Evolutionary conservation across 2,888 invertebrate species (phyloP), one percentile per base, ranked within the genome.

Genomic region (Tetragonula carbonaria): DNA sequence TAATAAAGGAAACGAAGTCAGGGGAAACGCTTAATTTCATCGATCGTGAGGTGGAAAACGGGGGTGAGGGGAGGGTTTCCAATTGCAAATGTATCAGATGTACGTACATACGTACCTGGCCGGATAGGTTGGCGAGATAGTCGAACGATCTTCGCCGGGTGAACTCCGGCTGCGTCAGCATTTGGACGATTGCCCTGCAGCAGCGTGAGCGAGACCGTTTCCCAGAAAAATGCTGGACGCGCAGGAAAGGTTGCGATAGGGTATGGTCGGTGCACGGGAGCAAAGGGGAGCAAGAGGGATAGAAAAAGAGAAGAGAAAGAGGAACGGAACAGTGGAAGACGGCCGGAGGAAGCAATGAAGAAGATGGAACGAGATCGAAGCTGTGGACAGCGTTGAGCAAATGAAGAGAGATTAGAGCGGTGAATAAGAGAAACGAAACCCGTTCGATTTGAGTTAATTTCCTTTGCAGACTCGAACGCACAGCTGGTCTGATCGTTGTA

Each of bases 171-270:
- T 85, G 86, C 88, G 92, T 92, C 92, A 92, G 92, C 92, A 86
- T 87, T 90, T 91, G 89, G 91, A 80, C 87, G 91, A 87, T 90
- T 87, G 90, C 89, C 90, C 88, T 87, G 86, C 82, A 83, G 86
- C 82, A 74, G 85, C 74, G 80, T 18, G 86, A 89, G 90, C 77
- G 88, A 90, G 91, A 90, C 80, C 87, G 88, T 88, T 28, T 91
- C 89, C 87, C 86, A 85, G 90, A 92, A 92, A 92, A 92, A 92
- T 92, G 92, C 91, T 90, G 88, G 90, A 87, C 91, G 88, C 85
- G 90, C 90, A 91, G 87, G 90, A 89, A 90, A 92, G 88, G 91
- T 91, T 90, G 91, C 86, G 90, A 90, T 88, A 89, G 92, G 84
- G 80, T 85, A 86, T 87, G 91, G 87, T 76, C 83, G 82, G 72